These are phyloP conservation scores for Sterrhoptilus dennistouni DNA, from an alignment of 2,113 vertebrate genomes.

Conservation along the genomic window DNA sequence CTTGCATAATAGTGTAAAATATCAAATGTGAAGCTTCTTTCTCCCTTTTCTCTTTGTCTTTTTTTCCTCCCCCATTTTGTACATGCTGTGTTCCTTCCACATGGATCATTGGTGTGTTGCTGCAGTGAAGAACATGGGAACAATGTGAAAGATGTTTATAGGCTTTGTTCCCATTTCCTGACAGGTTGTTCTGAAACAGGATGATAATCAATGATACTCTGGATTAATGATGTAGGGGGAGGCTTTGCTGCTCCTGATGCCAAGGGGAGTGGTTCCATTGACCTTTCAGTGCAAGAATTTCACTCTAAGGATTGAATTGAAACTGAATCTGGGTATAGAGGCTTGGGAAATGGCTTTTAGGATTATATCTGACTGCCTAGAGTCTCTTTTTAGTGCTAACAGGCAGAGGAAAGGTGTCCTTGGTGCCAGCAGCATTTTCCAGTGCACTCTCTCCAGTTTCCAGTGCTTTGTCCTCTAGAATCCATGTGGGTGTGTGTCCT, in stretches of 20 bases:
- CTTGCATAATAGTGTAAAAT: background rate
- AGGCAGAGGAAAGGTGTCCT: background rate
- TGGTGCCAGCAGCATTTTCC: background rate
- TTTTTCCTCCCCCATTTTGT: background rate
- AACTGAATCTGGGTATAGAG: background rate
- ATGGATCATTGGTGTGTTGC: background rate
- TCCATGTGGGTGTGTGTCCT: background rate
- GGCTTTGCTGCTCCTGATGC: background rate
- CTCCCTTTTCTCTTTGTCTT: background rate
- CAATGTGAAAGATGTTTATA: background rate
- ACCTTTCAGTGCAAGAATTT: background rate
- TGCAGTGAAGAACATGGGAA: background rate
- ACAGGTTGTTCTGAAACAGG: background rate
- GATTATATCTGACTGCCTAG: background rate
- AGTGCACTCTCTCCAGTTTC: background rate
- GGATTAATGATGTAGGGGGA: background rate
- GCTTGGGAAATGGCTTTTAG: background rate
- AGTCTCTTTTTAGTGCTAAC: background rate
- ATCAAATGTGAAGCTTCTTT: background rate
- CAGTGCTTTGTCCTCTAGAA: background rate
- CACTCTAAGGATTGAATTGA: background rate
- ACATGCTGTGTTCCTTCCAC: background rate
- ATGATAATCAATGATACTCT: background rate
- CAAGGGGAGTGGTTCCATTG: background rate
- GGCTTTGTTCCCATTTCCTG: background rate